Base-by-base conservation (phyloP, 2,797 vertebrate species). In the Gallinago stenura region DNA sequence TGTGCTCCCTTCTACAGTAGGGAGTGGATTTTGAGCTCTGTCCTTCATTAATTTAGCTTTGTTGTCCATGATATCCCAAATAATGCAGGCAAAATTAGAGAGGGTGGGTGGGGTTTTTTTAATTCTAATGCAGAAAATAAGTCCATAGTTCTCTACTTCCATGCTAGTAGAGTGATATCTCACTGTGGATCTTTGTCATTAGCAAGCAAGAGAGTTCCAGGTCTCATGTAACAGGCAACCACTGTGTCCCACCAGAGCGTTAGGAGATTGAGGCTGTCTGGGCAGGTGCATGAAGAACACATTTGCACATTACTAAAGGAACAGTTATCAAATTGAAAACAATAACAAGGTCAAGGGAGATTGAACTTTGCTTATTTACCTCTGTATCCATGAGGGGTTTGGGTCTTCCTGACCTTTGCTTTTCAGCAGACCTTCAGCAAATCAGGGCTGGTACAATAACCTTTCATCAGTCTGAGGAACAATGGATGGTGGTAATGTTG, bases 351-450 rank as follows among this genome's bases (percentile, higher is more conserved):
- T 91, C 83, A 84, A 54, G 79, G 70, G 39, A 81, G 56, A 83
- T 33, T 0, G 0, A 89, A 64, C 79, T 87, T 96, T 82, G 61
- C 58, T 46, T 92, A 4, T 91, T 96, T 96, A 78, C 50, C 9
- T 91, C 83, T 64, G 19, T 80, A 39, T 73, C 33, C 41, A 12
- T 72, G 70, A 54, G 69, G 10, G 28, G 8, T n/a, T 77, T 77
- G 89, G 54, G 50, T 88, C 78, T 92, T 43, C 68, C 51, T 77
- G 84, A 81, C 46, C 60, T 84, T 94, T 96, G 18, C 60, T 68
- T 80, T 57, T 51, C 72, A 60, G 73, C 84, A 96, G 75, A 77
- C 75, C 62, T 95, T 82, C 72, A 69, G n/a, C 66, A 88, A 78
- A 65, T 91, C 83, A 31, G 78, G 88, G 68, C 60, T 86, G 65